Percentiles rank a stretch among this genome's conserved stretches.
Evolutionary conservation across 2,113 vertebrate genomes (phyloP).

Genomic region (Kryptolebias marmoratus): DNA sequence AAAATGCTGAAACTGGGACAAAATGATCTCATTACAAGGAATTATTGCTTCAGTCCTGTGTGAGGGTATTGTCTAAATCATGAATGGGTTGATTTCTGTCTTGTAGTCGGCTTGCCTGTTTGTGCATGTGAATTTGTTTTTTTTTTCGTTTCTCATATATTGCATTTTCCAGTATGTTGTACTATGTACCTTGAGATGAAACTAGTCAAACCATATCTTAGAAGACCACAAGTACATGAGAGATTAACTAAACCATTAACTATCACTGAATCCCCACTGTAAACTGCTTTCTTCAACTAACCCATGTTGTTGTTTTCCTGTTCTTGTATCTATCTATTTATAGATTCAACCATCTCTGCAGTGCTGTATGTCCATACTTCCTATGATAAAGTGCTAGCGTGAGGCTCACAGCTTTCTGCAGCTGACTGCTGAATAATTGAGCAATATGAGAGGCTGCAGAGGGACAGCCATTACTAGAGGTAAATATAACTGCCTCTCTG

Average conservation of each 20-base stretch:
- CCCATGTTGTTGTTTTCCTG: conserved; percentile 23
- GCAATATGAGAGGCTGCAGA: conserved; percentile 60
- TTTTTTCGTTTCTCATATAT: neutral
- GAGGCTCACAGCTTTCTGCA: conserved; percentile 44
- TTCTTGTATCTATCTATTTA: conserved; percentile 61
- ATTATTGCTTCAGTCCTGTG: conserved; percentile 17
- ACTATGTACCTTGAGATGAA: conserved; percentile 28
- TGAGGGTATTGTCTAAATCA: conserved; percentile 34
- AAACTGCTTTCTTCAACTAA: conserved; percentile 30
- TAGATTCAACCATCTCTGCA: conserved; percentile 54
- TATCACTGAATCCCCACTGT: conserved; percentile 36
- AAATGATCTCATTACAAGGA: conserved; percentile 43
- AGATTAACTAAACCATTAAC: conserved; percentile 37
- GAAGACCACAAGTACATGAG: neutral
- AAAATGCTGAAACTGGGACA: conserved; percentile 49
- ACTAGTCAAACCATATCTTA: neutral
- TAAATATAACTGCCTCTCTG: conserved; percentile 82
- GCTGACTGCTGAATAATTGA: conserved; percentile 80
- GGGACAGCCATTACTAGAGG: conserved; percentile 74
- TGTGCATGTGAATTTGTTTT: conserved; percentile 10
- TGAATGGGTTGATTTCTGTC: conserved; percentile 15
- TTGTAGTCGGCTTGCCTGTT: conserved; percentile 28
- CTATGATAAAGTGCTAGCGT: conserved; percentile 38
- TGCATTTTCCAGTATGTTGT: conserved; percentile 7
- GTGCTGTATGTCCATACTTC: conserved; percentile 41